phyloP scores from a whole-genome alignment of 2,113 vertebrate species.

The Haliaeetus leucogaster region DNA sequence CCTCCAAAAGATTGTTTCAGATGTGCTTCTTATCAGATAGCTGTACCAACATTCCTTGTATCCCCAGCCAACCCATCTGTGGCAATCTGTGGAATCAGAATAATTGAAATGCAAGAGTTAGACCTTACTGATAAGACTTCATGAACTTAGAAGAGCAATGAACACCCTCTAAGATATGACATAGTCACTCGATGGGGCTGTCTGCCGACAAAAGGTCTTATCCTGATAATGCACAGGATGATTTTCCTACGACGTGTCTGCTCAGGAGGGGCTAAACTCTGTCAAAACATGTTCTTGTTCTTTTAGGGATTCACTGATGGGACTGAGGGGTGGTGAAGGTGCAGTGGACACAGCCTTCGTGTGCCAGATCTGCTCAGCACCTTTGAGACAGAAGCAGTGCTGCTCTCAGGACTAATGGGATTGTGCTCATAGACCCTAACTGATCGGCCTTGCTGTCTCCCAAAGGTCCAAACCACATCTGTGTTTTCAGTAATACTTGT shows the following conservation, averaged over 20 bases:
- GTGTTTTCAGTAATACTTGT: neutral
- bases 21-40: neutral
- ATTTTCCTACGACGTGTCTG: neutral
- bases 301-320: neutral
- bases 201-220: neutral
- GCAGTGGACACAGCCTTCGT: rapidly evolving
- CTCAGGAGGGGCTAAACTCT: neutral
- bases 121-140: neutral
- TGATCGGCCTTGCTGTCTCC: neutral
- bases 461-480: neutral
- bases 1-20: neutral
- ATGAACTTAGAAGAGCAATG: neutral
- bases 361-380: neutral
- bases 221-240: neutral
- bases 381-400: neutral
- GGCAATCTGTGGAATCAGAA: neutral
- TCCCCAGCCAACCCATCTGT: neutral
- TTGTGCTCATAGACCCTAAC: neutral
- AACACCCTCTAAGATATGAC: neutral
- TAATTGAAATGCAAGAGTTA: neutral
- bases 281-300: neutral
- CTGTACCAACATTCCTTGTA: neutral
- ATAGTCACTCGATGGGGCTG: neutral
- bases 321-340: neutral
- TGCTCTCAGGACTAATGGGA: neutral